Evolutionary conservation across 2,113 vertebrate species (phyloP).

Genomic region (Zingel zingel): DNA sequence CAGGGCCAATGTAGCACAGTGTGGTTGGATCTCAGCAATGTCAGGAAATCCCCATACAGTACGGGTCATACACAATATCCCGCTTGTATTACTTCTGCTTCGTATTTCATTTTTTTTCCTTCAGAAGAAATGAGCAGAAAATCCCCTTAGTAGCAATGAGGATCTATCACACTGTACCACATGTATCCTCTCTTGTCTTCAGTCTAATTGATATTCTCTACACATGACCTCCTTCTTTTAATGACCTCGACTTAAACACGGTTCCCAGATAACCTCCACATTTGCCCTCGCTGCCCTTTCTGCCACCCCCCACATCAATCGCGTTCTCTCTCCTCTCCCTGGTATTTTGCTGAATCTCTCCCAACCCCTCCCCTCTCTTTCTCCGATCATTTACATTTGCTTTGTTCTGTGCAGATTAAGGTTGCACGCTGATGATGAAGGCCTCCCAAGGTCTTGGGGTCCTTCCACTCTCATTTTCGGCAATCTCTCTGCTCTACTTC

Average conservation of each 20-base stretch:
- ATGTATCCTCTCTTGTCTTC: slow-evolving; percentile 37
- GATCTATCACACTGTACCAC: slow-evolving; percentile 12
- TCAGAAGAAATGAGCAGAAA: slow-evolving; percentile 46
- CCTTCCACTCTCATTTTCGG: slow-evolving; percentile 34
- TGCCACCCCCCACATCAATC: background rate
- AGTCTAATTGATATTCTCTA: slow-evolving; percentile 51
- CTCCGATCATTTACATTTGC: slow-evolving; percentile 66
- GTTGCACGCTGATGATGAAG: slow-evolving; percentile 55
- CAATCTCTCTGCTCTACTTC: slow-evolving; percentile 52
- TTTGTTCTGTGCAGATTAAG: slow-evolving; percentile 79
- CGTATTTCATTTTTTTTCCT: slow-evolving; percentile 19
- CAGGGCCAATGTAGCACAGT: background rate
- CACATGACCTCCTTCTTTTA: slow-evolving; percentile 29
- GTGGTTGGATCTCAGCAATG: slow-evolving; percentile 7
- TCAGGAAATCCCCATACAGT: slow-evolving; percentile 56
- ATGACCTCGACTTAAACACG: slow-evolving; percentile 66
- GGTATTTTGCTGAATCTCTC: slow-evolving; percentile 38
- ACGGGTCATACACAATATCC: slow-evolving; percentile 40
- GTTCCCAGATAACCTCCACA: slow-evolving; percentile 30
- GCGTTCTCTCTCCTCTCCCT: background rate
- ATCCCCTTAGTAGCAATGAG: slow-evolving; percentile 18
- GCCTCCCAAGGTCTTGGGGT: slow-evolving; percentile 51
- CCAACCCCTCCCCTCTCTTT: slow-evolving; percentile 14
- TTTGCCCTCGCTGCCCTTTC: slow-evolving; percentile 24
- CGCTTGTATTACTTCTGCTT: slow-evolving; percentile 45